These are phyloP conservation scores for Taxidea taxus DNA, from an alignment of 2,113 vertebrate species.

Conservation along the genomic window DNA sequence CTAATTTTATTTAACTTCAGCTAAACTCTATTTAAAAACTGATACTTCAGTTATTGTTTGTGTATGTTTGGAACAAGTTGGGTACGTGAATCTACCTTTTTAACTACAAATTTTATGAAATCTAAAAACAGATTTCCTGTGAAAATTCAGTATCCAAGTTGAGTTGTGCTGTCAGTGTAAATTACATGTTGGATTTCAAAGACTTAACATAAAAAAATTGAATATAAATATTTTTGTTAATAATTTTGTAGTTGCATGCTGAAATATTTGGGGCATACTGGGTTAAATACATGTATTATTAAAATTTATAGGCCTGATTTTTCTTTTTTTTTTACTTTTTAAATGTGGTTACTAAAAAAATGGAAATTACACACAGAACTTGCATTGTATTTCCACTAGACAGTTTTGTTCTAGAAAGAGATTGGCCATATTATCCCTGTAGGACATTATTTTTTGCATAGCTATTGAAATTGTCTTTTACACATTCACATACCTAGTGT, in stretches of 20 bases:
- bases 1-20: neutral
- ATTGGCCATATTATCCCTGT: neutral
- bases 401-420: neutral
- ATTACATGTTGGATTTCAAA: neutral
- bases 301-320: neutral
- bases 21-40: neutral
- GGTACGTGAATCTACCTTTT: neutral
- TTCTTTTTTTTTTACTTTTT: neutral
- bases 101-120: slow-evolving; percentile 10
- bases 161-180: neutral
- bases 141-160: neutral
- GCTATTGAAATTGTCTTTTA: neutral
- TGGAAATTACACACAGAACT: neutral
- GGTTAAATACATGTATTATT: neutral
- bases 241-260: slow-evolving; percentile 1
- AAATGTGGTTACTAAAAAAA: neutral
- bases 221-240: slow-evolving; percentile 32
- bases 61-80: neutral
- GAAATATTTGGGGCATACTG: neutral
- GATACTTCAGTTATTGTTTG: neutral
- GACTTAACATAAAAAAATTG: neutral
- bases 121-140: slow-evolving; percentile 16
- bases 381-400: neutral
- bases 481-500: neutral
- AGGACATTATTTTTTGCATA: neutral